Evolutionary conservation across 1,140 invertebrate species (phyloP).

Genomic region (Eumeta japonica): DNA sequence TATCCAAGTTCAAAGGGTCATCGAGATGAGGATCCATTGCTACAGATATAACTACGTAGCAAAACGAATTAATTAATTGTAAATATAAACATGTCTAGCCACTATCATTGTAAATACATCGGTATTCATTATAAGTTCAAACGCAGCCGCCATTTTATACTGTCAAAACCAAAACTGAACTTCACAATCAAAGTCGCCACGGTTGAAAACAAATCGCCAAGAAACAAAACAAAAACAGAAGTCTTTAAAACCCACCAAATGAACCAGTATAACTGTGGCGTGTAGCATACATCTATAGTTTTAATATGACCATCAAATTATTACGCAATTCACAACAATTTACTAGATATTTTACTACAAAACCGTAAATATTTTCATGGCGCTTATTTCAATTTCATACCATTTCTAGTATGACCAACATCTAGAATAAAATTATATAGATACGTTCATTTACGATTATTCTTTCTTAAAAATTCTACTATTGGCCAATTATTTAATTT

Average conservation of each 20-base stretch:
- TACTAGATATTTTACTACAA: constrained; percentile 8
- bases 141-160: constrained; percentile 52
- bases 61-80: background rate
- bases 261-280: background rate
- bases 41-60: constrained; percentile 2
- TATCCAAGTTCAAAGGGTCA: constrained; percentile 40
- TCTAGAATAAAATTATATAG: constrained; percentile 6
- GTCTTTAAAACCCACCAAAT: background rate
- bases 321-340: background rate
- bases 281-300: background rate
- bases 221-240: background rate
- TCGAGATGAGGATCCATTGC: constrained; percentile 48
- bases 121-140: constrained; percentile 43
- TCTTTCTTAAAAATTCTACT: too few species aligned
- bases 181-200: constrained; percentile 34
- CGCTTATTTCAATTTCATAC: constrained; percentile 47
- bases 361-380: constrained; percentile 28
- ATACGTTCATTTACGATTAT: constrained; percentile 4
- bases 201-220: constrained; percentile 49
- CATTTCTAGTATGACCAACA: constrained; percentile 23
- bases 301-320: background rate
- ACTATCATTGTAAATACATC: too few species aligned
- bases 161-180: constrained; percentile 28
- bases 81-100: background rate
- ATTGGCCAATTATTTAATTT: background rate